Evolutionary conservation across 2,113 vertebrate genomes (phyloP).

Genomic region (Trochalopteron elliotii): DNA sequence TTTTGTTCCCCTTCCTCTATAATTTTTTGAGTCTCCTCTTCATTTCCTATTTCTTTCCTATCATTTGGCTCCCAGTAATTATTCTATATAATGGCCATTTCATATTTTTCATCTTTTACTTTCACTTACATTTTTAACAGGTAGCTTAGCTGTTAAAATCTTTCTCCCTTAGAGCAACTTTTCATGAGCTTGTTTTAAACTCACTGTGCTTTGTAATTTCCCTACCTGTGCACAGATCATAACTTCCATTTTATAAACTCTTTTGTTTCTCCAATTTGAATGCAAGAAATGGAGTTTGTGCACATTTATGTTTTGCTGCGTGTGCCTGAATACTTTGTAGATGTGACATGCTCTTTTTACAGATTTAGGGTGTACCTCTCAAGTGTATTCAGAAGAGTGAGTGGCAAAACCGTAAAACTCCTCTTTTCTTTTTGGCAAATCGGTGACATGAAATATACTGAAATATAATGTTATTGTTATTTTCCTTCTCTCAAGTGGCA

Average conservation of each 20-base stretch:
- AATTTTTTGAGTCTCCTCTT: neutral
- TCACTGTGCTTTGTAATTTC: neutral
- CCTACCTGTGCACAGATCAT: neutral
- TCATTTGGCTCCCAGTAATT: neutral
- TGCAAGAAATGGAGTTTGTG: neutral
- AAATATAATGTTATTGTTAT: neutral
- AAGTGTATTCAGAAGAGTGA: neutral
- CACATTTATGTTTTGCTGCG: neutral
- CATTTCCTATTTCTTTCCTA: neutral
- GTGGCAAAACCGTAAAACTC: neutral
- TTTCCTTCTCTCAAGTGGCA: neutral
- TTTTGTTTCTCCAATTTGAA: neutral
- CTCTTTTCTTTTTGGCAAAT: neutral
- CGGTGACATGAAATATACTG: neutral
- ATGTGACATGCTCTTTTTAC: neutral
- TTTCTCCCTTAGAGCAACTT: neutral
- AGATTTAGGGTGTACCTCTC: neutral
- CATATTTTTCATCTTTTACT: neutral
- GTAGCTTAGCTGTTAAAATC: neutral
- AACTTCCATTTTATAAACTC: neutral
- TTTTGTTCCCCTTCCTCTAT: neutral
- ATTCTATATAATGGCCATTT: neutral
- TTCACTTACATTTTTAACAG: neutral
- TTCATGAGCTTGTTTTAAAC: neutral
- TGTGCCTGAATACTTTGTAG: neutral